Conservation (phyloP, 2,888 invertebrate species). For the Himalopsyche tibetana region DNA sequence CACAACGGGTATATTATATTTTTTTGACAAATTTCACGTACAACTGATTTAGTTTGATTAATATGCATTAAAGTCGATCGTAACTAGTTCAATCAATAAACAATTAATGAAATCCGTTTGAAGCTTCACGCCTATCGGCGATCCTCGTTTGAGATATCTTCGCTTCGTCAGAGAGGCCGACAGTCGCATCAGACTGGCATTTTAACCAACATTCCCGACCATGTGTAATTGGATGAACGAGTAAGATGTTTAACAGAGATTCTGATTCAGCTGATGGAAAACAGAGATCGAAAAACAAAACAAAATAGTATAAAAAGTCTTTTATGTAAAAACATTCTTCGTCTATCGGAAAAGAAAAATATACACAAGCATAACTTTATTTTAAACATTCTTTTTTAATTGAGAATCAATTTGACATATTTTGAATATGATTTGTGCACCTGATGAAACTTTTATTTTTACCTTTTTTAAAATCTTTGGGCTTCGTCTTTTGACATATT, state of each 20-base stretch:
- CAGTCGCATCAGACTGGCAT: constrained; percentile 6
- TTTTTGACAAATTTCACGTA: too few species aligned
- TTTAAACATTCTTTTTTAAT: too few species aligned
- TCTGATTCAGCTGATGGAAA: constrained; percentile 15
- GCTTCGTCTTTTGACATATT: too few species aligned
- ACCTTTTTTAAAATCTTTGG: too few species aligned
- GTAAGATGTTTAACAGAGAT: constrained; percentile 40
- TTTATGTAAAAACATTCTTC: not conserved
- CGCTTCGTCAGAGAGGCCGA: constrained; percentile 12
- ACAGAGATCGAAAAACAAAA: constrained; percentile 1
- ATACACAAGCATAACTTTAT: too few species aligned
- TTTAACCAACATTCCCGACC: constrained; percentile 42
- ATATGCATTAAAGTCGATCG: too few species aligned
- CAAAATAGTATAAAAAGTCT: not conserved
- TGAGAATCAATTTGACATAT: too few species aligned
- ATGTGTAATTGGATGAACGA: constrained; percentile 49
- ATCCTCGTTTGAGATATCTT: constrained; percentile 37
- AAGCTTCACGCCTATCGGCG: constrained; percentile 6
- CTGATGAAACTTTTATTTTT: too few species aligned
- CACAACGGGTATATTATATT: too few species aligned
- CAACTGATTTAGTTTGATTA: too few species aligned
- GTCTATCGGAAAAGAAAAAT: too few species aligned
- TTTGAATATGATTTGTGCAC: too few species aligned
- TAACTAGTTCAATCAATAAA: not conserved
- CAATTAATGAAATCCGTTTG: constrained; percentile 31